Evolutionary conservation across 2,113 vertebrate species (phyloP), one percentile per base, ranked within the genome.

Genomic region (Calcarius ornatus): DNA sequence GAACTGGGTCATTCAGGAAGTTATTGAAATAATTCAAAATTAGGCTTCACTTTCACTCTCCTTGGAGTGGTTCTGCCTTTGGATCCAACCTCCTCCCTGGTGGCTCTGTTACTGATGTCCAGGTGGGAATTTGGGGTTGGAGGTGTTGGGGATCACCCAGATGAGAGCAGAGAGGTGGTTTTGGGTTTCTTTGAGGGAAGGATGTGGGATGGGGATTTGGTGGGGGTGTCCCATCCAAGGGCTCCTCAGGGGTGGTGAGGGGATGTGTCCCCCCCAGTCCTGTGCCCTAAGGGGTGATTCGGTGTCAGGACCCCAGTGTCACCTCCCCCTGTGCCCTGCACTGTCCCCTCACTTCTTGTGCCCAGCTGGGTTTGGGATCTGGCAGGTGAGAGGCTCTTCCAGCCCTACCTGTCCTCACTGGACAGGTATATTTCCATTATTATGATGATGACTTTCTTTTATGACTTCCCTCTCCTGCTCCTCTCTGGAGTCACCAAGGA

Each of bases 1-100:
- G 94, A 92, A 81, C 28, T 90, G 84, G 80, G 86, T 94, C 90
- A 72, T 90, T 90, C 78, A 72, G 50, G 95, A 90, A 94, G 92
- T 88, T 92, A 69, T 65, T 93, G n/a, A 15, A 95, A 81, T 84
- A 57, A 81, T 94, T 85, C 15, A 57, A 82, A 92, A 93, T 37
- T 42, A 94, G 86, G 88, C 68, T 83, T 76, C 15, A 2, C 21
- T 90, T 81, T 51, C 65, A 21, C 53, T 88, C 66, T 80, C 43
- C 65, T 80, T 45, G 77, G 43, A 20, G 82, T 38, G 57, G 27
- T 28, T 48, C 28, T 76, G 25, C 70, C 76, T 90, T 43, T 30
- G 38, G 68, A 31, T 57, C 10, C 68, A 7, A 38, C 1, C 37
- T 33, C 50, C 25, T 93, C 56, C 35, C 42, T 31, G 60, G 53